Evolutionary conservation across 1,140 invertebrate genomes (phyloP), one percentile per base, ranked within the genome.

Genomic region (Drosophila parvula): DNA sequence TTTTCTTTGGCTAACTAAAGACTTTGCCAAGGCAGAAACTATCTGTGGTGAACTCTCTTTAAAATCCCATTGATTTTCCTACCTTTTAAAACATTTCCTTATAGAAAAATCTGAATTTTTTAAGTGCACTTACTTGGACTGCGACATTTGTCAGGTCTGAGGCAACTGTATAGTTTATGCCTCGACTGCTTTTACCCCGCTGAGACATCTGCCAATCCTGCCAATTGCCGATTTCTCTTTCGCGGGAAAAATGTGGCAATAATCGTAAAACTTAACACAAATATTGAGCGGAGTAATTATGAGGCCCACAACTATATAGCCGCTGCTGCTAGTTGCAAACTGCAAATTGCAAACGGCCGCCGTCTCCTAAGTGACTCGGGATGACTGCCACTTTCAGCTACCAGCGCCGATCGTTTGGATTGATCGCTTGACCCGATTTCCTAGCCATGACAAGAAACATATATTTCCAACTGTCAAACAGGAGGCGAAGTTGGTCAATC

Each of bases 201-300:
- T 62, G 65, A 44, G 81, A 62, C 81, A 84, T 77, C 59, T 78
- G 74, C 63, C 74, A 68, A 41, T 77, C 75, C 67, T 78, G 79
- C 55, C 64, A 69, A 70, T 88, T 73, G 79, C 30, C 83, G 83
- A 83, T 86, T 86, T 88, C 83, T 86, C 83, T 86, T 86, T 86
- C 83, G 63, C 68, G 56, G 74, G 79, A 86, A 86, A 86, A 86
- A 48, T 88, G 75, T 68, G 75, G 83, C 83, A 88, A 86, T 86
- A 83, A 83, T 86, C 83, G 86, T 86, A 83, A 79, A 88, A 80
- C 79, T 70, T 83, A 83, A 69, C 83, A 86, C 83, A 86, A 86
- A 86, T 86, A 86, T 88, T 86, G 73, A 86, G 71, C 60, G 69
- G 75, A 79, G 71, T 82, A 83, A 88, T 86, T 86, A 86, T 80